Conservation (phyloP, 2,797 vertebrate genomes). For the Scyliorhinus canicula region DNA sequence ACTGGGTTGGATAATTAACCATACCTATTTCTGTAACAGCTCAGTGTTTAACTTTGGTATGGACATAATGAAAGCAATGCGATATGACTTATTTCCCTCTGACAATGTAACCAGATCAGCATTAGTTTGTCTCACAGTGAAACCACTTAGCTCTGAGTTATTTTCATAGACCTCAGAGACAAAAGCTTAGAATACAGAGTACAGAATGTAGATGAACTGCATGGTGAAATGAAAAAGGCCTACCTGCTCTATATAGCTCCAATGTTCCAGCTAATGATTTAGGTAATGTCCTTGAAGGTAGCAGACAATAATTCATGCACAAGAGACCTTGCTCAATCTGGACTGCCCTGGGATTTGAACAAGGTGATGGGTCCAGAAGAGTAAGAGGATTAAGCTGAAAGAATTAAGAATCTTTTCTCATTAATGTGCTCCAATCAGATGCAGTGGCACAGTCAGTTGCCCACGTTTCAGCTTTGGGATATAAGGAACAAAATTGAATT, state of each 20-base stretch:
- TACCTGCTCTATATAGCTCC: slow-evolving; percentile 8
- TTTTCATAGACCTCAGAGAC: not conserved
- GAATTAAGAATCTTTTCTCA: slow-evolving; percentile 69
- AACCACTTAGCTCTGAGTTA: too few relatives aligned
- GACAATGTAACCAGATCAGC: not conserved
- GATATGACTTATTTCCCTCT: not conserved
- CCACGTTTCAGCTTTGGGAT: not conserved
- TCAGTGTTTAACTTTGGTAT: not conserved
- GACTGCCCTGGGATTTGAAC: slow-evolving; percentile 65
- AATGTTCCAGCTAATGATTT: slow-evolving; percentile 47
- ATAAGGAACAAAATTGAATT: not conserved
- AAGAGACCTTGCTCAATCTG: slow-evolving; percentile 39
- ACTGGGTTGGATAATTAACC: not conserved
- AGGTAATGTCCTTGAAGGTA: slow-evolving; percentile 52
- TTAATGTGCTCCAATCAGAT: slow-evolving; percentile 54
- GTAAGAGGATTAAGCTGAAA: slow-evolving; percentile 87
- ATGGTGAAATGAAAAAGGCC: not conserved
- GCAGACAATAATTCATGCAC: not conserved
- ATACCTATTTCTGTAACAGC: not conserved
- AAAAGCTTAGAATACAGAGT: not conserved
- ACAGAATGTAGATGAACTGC: not conserved
- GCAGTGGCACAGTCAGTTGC: slow-evolving; percentile 30
- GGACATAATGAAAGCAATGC: not conserved
- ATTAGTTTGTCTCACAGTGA: not conserved
- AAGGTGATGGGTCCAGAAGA: slow-evolving; percentile 67